Percentiles rank a stretch among this genome's conserved stretches.
These are phyloP conservation scores for Nemopilema nomurai DNA, from an alignment of 30 jellyfish, hydroid and myxozoan genomes.

Conservation along the genomic window DNA sequence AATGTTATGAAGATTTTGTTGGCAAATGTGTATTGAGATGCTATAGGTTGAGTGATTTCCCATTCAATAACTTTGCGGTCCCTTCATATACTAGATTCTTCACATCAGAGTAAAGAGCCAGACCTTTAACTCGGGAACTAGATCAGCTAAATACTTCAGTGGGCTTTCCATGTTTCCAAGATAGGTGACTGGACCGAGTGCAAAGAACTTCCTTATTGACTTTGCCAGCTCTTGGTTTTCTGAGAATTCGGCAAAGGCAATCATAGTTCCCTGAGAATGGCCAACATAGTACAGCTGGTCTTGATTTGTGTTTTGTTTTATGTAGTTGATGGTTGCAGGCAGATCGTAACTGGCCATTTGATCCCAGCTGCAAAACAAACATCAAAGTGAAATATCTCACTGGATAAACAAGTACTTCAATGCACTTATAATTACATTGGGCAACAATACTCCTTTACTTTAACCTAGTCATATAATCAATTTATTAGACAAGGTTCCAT, in stretches of 20 bases:
- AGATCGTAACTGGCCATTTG: conserved; percentile 87
- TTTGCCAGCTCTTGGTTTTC: conserved; percentile 60
- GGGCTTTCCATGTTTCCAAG: conserved; percentile 90
- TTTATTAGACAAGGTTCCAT: no score
- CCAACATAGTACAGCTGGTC: conserved; percentile 88
- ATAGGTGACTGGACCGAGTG: conserved; percentile 85
- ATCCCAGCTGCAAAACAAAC: conserved; percentile 75
- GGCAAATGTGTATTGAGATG: not conserved
- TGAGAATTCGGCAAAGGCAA: conserved; percentile 93
- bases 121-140: conserved; percentile 88
- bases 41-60: not conserved
- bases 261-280: conserved; percentile 94
- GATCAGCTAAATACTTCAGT: conserved; percentile 74
- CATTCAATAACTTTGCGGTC: no score
- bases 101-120: not conserved
- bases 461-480: no score
- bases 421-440: not conserved
- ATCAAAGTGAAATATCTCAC: not conserved
- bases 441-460: no score
- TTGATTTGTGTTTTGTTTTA: conserved; percentile 54
- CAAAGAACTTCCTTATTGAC: conserved; percentile 75
- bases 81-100: no score
- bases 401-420: not conserved
- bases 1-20: not conserved
- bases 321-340: conserved; percentile 80